Conservation (phyloP, 2,797 vertebrate species). For the Orestias chungarensis region DNA sequence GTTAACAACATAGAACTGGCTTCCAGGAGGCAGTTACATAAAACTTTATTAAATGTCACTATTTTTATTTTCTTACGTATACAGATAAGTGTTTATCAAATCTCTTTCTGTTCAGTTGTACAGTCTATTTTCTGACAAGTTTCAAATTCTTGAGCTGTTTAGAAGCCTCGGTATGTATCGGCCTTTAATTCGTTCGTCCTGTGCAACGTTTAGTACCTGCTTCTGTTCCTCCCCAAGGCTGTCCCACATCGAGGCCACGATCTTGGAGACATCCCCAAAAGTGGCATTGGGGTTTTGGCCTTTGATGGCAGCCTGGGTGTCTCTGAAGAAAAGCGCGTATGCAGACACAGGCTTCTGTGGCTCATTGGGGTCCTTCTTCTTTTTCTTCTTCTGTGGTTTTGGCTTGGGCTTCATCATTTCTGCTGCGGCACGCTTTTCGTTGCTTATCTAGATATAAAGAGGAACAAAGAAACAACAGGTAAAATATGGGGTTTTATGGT, state of each 20-base stretch:
- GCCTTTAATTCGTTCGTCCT: not conserved
- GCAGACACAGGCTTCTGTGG: slow-evolving; percentile 97
- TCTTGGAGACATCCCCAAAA: slow-evolving; percentile 97
- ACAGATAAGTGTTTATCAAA: not conserved
- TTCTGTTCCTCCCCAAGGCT: slow-evolving; percentile 97
- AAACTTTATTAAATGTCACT: not conserved
- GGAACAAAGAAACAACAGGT: slow-evolving; percentile 31
- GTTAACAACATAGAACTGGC: not conserved
- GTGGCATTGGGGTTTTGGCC: slow-evolving; percentile 97
- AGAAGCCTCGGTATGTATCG: not conserved
- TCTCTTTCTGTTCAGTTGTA: not conserved
- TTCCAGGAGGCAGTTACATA: not conserved
- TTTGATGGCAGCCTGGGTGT: slow-evolving; percentile 98
- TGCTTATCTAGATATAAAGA: slow-evolving; percentile 81
- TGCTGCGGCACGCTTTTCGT: slow-evolving; percentile 91
- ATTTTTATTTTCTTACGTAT: not conserved
- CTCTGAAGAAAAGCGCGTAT: slow-evolving; percentile 97
- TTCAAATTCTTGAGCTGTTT: not conserved
- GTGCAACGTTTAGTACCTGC: slow-evolving; percentile 78
- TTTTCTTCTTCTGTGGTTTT: slow-evolving; percentile 99
- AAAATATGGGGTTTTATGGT: slow-evolving; percentile 35
- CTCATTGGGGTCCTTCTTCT: slow-evolving; percentile 99
- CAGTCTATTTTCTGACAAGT: not conserved
- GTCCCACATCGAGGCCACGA: slow-evolving; percentile 99
- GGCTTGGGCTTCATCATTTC: slow-evolving; percentile 95